Percentiles rank a stretch among this genome's conserved stretches.
These are phyloP conservation scores for Anadara kagoshimensis DNA, from an alignment of 1,140 invertebrate species.

Conservation along the genomic window DNA sequence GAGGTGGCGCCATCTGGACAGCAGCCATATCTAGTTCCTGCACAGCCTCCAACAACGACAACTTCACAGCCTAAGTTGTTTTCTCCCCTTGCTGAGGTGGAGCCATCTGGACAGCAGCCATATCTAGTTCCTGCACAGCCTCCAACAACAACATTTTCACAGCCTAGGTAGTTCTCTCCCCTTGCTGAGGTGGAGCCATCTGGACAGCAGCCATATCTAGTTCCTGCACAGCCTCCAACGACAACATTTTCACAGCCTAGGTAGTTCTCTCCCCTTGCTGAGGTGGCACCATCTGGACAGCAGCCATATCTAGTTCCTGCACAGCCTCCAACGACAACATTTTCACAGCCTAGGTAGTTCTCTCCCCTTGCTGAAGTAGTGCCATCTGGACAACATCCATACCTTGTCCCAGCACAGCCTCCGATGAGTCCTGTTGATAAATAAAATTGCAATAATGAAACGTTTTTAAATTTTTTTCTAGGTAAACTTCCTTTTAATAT, in stretches of 20 bases:
- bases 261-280: slow-evolving; percentile 55
- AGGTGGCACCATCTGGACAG: slow-evolving; percentile 70
- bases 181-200: slow-evolving; percentile 64
- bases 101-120: slow-evolving; percentile 73
- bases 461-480: no score
- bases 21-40: no score
- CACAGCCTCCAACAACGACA: no score
- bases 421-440: no score
- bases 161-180: slow-evolving; percentile 49
- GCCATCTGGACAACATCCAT: no score
- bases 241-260: slow-evolving; percentile 46
- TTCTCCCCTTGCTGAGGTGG: slow-evolving; percentile 68
- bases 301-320: slow-evolving; percentile 72
- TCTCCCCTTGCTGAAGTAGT: no score
- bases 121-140: slow-evolving; percentile 31
- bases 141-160: slow-evolving; percentile 15
- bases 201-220: slow-evolving; percentile 60
- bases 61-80: slow-evolving; percentile 62
- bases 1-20: no score
- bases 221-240: background rate
- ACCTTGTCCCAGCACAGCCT: background rate
- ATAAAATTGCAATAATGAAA: no score
- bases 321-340: no score
- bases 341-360: no score
- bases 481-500: no score